Conservation (phyloP, 2,797 vertebrate genomes). For the Nothura maculosa region DNA sequence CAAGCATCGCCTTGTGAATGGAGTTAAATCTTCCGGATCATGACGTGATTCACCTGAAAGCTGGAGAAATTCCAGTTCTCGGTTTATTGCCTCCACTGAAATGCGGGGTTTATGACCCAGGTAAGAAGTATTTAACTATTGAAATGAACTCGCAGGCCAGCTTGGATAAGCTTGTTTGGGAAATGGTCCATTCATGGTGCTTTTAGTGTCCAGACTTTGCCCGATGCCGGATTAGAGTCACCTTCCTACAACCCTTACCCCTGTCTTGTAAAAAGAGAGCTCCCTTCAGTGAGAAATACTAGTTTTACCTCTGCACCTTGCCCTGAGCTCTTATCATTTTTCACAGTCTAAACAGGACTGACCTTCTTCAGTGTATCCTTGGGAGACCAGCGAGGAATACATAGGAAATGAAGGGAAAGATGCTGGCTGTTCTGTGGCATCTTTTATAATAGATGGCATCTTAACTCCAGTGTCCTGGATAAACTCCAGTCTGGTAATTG, state of each 20-base stretch:
- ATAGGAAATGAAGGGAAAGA: slow-evolving; percentile 48
- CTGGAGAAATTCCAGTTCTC: not conserved
- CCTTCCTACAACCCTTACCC: not conserved
- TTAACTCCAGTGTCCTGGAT: slow-evolving; percentile 69
- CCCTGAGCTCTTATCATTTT: slow-evolving; percentile 24
- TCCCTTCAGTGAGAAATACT: not conserved
- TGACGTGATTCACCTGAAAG: not conserved
- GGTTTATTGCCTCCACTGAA: not conserved
- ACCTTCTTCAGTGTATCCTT: not conserved
- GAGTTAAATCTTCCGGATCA: not conserved
- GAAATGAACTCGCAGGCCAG: not conserved
- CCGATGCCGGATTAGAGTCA: not conserved
- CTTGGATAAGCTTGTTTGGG: not conserved
- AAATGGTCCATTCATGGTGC: not conserved
- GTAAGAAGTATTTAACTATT: not conserved
- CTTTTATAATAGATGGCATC: slow-evolving; percentile 69
- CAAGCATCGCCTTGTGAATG: accelerated
- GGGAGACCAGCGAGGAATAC: not conserved
- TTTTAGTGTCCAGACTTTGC: not conserved
- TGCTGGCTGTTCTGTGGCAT: slow-evolving; percentile 53
- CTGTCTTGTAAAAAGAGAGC: not conserved
- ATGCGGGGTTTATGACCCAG: not conserved
- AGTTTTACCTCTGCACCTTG: not conserved
- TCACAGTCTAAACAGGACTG: not conserved
- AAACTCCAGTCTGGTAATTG: slow-evolving; percentile 72